Percentiles rank a stretch among this genome's conserved stretches.
These are phyloP conservation scores for Saimiri boliviensis DNA, from an alignment of 2,113 vertebrate species.

Conservation along the genomic window DNA sequence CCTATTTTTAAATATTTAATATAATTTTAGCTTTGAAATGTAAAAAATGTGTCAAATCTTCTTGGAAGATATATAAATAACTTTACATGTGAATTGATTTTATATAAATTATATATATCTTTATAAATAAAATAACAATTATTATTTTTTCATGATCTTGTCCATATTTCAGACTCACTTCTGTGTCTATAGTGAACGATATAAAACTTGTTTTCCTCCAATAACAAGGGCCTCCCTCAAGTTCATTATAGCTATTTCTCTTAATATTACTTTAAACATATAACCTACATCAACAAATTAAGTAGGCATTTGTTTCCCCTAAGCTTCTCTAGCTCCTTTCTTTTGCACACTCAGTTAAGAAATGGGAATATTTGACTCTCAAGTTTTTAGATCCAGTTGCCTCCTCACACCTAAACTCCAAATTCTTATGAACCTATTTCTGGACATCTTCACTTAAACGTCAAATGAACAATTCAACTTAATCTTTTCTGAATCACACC, in stretches of 20 bases:
- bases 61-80: background rate
- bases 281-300: background rate
- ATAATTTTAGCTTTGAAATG: background rate
- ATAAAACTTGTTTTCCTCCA: background rate
- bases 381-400: background rate
- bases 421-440: background rate
- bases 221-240: background rate
- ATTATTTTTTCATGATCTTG: background rate
- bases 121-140: no score
- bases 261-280: background rate
- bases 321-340: background rate
- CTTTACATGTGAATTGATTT: background rate
- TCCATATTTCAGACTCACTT: background rate
- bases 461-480: background rate
- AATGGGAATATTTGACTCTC: background rate
- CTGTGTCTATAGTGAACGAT: background rate
- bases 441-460: background rate
- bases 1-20: background rate
- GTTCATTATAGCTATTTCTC: background rate
- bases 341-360: background rate
- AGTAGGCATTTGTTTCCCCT: background rate
- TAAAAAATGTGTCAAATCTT: background rate
- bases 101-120: background rate
- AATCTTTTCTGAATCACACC: background rate
- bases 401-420: background rate